Evolutionary conservation across 2,113 vertebrate species (phyloP).

Genomic region (Indri indri): DNA sequence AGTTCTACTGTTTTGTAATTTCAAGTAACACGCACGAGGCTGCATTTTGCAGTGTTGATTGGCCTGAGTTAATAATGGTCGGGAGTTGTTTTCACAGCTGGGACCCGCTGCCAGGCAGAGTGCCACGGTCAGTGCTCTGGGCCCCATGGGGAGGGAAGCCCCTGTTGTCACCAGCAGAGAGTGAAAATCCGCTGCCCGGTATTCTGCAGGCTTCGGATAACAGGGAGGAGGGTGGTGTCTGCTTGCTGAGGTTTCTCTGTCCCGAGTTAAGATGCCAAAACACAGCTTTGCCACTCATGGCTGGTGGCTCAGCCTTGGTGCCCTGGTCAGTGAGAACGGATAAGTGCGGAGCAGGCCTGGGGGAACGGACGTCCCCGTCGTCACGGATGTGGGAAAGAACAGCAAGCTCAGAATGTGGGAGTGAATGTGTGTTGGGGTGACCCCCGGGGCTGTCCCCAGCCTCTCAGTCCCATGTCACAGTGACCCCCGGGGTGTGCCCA

Average conservation of each 20-base stretch:
- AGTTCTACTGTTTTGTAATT: fast-evolving
- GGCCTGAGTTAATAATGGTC: neutral
- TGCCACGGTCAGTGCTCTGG: fast-evolving
- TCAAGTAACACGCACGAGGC: fast-evolving
- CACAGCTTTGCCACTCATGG: fast-evolving
- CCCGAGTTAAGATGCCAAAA: neutral
- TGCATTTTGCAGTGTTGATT: fast-evolving
- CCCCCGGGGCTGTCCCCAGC: no score
- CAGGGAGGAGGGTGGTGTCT: no score
- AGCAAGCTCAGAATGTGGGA: neutral
- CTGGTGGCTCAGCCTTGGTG: neutral
- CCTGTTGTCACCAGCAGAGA: fast-evolving
- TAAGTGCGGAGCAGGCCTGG: fast-evolving
- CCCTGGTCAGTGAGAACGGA: no score
- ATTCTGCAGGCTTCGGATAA: neutral
- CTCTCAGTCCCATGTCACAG: fast-evolving
- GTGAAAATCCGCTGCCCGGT: fast-evolving
- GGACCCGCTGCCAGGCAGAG: fast-evolving
- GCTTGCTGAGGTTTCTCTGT: neutral
- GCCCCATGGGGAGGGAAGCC: fast-evolving
- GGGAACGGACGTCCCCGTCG: fast-evolving
- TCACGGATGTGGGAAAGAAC: neutral
- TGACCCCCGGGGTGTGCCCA: neutral
- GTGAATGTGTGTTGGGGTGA: no score
- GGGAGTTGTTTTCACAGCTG: fast-evolving